phyloP scores from a whole-genome alignment of 2,888 invertebrate species.

The Aproaerema taeniolella region DNA sequence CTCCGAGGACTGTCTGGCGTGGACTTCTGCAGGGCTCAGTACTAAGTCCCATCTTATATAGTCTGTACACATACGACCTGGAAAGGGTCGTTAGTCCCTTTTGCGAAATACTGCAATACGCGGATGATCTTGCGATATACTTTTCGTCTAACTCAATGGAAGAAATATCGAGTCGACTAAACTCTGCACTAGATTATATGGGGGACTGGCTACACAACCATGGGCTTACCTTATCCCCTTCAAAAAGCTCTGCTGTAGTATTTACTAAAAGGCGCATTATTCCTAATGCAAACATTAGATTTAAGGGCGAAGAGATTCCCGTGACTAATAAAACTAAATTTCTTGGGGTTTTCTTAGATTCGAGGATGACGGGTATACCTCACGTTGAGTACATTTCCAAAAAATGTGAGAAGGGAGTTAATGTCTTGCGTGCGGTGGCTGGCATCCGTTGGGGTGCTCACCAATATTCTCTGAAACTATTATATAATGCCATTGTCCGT shows the following conservation, averaged over 20 bases:
- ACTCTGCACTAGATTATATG: conserved; percentile 12
- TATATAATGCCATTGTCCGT: conserved; percentile 13
- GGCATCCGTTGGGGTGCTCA: conserved; percentile 19
- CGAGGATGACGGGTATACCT: conserved; percentile 11
- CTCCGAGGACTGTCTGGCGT: conserved; percentile 19
- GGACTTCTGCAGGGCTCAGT: conserved; percentile 24
- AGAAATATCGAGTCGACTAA: neutral
- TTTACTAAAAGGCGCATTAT: conserved; percentile 15
- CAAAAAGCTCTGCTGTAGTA: conserved; percentile 18
- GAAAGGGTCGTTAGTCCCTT: neutral
- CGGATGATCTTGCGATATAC: conserved; percentile 24
- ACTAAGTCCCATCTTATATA: neutral
- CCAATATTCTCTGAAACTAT: conserved; percentile 8
- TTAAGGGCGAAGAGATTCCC: neutral
- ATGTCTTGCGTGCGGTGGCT: conserved; percentile 15
- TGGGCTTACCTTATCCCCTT: conserved; percentile 16
- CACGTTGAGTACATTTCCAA: conserved; percentile 14
- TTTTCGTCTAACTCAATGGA: neutral
- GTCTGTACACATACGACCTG: neutral
- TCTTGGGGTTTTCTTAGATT: conserved; percentile 20
- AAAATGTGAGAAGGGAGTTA: conserved; percentile 21
- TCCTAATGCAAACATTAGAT: conserved; percentile 6
- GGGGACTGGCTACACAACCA: conserved; percentile 7
- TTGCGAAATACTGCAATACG: conserved; percentile 24
- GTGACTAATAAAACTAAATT: conserved; percentile 15